Evolutionary conservation across 1,140 invertebrate species (phyloP).

Genomic region (Trialeurodes vaporariorum): DNA sequence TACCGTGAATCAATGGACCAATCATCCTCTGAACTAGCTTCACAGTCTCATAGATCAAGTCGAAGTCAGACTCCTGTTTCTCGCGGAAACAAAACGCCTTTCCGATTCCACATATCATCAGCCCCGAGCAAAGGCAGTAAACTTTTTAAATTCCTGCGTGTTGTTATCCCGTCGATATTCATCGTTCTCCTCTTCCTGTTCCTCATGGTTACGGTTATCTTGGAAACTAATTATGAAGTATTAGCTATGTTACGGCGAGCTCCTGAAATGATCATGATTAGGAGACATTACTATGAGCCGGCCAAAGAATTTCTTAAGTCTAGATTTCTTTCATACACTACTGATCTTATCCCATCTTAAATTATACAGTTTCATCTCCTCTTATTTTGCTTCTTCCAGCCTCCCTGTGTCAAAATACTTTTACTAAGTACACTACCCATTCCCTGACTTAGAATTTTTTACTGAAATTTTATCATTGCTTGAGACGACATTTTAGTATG

Average conservation of each 20-base stretch:
- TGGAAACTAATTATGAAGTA: constrained; percentile 53
- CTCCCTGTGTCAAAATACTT: too few relatives aligned
- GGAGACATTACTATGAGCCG: constrained; percentile 69
- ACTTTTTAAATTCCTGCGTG: constrained; percentile 41
- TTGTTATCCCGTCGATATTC: constrained; percentile 56
- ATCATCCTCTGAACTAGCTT: constrained; percentile 50
- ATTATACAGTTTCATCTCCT: too few relatives aligned
- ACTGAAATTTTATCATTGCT: too few relatives aligned
- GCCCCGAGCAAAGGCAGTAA: background rate
- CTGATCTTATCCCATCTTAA: background rate
- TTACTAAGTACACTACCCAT: too few relatives aligned
- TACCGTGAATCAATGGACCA: constrained; percentile 64
- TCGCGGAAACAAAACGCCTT: constrained; percentile 20
- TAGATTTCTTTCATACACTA: background rate
- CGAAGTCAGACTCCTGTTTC: constrained; percentile 41
- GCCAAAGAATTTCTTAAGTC: constrained; percentile 56
- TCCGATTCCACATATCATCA: constrained; percentile 10
- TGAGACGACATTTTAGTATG: too few relatives aligned
- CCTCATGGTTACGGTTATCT: constrained; percentile 34
- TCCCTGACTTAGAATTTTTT: too few relatives aligned
- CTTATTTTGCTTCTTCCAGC: too few relatives aligned
- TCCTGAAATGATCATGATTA: constrained; percentile 64
- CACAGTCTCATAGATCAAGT: constrained; percentile 40
- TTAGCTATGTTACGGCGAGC: constrained; percentile 55
- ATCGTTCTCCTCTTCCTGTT: constrained; percentile 52